phyloP scores from a whole-genome alignment of 2,888 invertebrate genomes.

The Chaetogeoica ovagalla region DNA sequence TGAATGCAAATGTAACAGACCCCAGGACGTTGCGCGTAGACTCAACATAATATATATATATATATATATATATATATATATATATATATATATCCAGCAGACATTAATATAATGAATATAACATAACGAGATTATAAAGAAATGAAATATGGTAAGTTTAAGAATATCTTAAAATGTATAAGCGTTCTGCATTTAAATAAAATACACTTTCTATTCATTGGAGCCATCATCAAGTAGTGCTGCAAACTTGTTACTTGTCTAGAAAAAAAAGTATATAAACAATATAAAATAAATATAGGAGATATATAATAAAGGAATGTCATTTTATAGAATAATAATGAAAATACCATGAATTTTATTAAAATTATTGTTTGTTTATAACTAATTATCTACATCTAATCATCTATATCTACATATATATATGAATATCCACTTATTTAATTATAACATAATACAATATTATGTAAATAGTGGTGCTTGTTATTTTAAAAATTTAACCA shows the following conservation, averaged over 20 bases:
- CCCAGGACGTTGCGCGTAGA: not conserved
- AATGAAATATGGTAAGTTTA: not conserved
- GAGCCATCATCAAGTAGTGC: conserved; percentile 47
- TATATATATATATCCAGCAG: not conserved
- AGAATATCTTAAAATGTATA: conserved; percentile 7
- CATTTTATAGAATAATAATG: too few relatives aligned
- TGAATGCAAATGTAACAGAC: conserved; percentile 9
- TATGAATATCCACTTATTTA: too few relatives aligned
- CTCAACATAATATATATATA: not conserved
- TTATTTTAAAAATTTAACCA: too few relatives aligned
- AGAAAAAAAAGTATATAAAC: not conserved
- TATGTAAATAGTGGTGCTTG: too few relatives aligned
- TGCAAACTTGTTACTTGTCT: conserved; percentile 45
- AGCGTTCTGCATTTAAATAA: conserved; percentile 26
- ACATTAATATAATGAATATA: conserved; percentile 34
- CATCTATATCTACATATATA: too few relatives aligned
- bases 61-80: conserved; percentile 1
- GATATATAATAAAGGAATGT: too few relatives aligned
- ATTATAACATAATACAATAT: too few relatives aligned
- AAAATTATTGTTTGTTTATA: too few relatives aligned
- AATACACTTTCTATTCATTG: conserved; percentile 32
- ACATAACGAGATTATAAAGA: conserved; percentile 30
- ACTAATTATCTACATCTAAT: too few relatives aligned
- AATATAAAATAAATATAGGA: not conserved
- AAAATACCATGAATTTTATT: too few relatives aligned